Conservation (phyloP, 1,140 invertebrate genomes). For the Hypsibius dujardini region DNA sequence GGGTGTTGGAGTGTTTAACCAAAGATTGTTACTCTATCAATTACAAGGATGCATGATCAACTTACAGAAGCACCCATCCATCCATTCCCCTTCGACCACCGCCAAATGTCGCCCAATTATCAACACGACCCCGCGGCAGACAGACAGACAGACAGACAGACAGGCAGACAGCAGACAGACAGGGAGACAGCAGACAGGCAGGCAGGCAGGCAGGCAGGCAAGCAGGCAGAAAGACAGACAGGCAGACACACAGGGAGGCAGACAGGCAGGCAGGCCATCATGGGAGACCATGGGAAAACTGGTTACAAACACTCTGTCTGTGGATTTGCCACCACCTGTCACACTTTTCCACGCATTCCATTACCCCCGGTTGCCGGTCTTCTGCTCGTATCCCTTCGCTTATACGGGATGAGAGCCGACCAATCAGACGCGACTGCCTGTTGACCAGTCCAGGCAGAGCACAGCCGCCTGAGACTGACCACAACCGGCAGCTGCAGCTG, state of each 20-base stretch:
- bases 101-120: conserved; percentile 8
- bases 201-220: no score
- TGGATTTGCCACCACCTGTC: conserved; percentile 13
- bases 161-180: neutral
- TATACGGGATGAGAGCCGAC: no score
- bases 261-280: neutral
- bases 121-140: neutral
- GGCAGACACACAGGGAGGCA: no score
- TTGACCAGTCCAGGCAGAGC: no score
- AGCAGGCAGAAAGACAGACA: no score
- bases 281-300: neutral
- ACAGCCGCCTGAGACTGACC: no score
- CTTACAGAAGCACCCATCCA: neutral
- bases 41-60: neutral
- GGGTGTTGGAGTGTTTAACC: conserved; percentile 9
- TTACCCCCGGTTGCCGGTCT: no score
- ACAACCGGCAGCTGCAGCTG: no score
- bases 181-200: neutral
- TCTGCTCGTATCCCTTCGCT: no score
- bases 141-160: neutral
- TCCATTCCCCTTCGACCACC: neutral
- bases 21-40: conserved; percentile 15
- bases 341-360: conserved; percentile 15
- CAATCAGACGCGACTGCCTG: no score
- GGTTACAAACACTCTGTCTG: neutral